These are phyloP conservation scores for Diplodus sargus DNA, from an alignment of 2,797 vertebrate species.

Conservation along the genomic window DNA sequence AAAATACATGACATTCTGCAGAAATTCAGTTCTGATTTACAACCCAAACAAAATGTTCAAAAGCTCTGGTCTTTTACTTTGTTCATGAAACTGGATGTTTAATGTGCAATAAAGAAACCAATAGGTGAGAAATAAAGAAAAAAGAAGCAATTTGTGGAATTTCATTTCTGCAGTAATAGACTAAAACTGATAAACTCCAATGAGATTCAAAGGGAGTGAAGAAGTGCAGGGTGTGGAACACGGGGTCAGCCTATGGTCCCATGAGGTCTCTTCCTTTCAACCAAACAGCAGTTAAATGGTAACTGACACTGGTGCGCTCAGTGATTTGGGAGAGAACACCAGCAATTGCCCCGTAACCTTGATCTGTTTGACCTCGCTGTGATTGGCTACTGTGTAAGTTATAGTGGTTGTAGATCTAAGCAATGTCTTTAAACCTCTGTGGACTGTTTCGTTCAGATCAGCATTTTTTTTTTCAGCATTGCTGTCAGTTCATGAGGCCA, in stretches of 20 bases:
- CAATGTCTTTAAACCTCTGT: slow-evolving; percentile 1
- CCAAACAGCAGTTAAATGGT: slow-evolving; percentile 20
- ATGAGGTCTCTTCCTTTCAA: slow-evolving; percentile 12
- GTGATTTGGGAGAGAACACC: slow-evolving; percentile 12
- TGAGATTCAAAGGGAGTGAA: background rate
- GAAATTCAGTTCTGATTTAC: too few relatives aligned
- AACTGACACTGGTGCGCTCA: background rate
- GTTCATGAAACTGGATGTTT: background rate
- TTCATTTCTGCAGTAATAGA: background rate
- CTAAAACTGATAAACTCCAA: background rate
- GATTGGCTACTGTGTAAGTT: slow-evolving; percentile 19
- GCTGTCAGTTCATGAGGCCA: background rate
- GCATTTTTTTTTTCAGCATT: background rate
- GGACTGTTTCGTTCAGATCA: too few relatives aligned
- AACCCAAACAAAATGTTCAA: background rate
- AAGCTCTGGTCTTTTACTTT: background rate
- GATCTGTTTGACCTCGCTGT: slow-evolving; percentile 24
- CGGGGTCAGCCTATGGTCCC: background rate
- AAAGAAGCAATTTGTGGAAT: background rate
- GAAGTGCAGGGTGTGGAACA: background rate
- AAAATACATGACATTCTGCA: background rate
- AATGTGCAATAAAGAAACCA: too few relatives aligned
- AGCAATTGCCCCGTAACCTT: background rate
- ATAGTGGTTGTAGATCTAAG: background rate
- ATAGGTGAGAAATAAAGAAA: background rate